Evolutionary conservation across 2,888 invertebrate species (phyloP).

Genomic region (Caenorhabditis sp.): DNA sequence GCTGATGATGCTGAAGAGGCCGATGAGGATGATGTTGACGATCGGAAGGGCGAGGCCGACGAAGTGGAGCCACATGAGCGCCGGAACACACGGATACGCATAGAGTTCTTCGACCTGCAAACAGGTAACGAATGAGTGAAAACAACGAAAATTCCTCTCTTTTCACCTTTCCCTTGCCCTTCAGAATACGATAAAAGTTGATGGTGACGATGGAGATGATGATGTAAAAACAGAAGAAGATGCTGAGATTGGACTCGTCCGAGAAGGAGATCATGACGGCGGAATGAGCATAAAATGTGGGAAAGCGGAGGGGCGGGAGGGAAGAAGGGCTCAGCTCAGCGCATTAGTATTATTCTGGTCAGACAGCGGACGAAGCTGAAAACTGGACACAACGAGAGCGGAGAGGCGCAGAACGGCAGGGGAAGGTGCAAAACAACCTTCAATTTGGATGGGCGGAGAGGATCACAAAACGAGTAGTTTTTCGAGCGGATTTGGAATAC

Average conservation of each 20-base stretch:
- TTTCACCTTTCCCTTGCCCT: slow-evolving; percentile 36
- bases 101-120: slow-evolving; percentile 31
- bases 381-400: too few relatives aligned
- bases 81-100: slow-evolving; percentile 26
- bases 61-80: slow-evolving; percentile 32
- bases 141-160: not conserved
- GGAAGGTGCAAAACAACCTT: too few relatives aligned
- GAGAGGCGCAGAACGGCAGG: too few relatives aligned
- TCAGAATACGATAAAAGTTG: slow-evolving; percentile 32
- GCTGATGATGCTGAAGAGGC: slow-evolving; percentile 10
- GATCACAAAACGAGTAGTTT: too few relatives aligned
- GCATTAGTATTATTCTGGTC: too few relatives aligned
- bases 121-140: too few relatives aligned
- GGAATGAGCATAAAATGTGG: slow-evolving; percentile 8
- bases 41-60: slow-evolving; percentile 16
- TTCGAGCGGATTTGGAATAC: too few relatives aligned
- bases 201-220: slow-evolving; percentile 46
- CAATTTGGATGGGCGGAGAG: too few relatives aligned
- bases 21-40: slow-evolving; percentile 8
- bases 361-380: too few relatives aligned
- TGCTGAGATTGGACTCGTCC: slow-evolving; percentile 42
- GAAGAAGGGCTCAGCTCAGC: too few relatives aligned
- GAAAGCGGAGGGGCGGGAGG: slow-evolving; percentile 15
- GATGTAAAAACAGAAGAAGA: slow-evolving; percentile 44
- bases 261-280: slow-evolving; percentile 43